Base-by-base conservation (phyloP, 2,113 vertebrate species). In the Mobula birostris region DNA sequence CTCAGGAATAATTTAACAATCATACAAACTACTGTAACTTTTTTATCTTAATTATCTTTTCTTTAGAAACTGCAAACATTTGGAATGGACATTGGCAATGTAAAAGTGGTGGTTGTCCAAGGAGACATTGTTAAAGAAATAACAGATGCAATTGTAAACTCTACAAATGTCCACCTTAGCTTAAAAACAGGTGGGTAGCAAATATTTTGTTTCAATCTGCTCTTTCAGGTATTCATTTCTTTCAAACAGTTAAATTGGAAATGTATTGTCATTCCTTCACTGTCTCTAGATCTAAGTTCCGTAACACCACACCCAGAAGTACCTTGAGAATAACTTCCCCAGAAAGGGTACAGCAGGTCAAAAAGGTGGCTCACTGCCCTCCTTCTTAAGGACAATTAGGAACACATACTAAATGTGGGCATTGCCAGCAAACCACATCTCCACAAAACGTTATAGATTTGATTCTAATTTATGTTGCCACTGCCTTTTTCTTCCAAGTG, bases 121-220 rank as follows among this genome's bases (percentile, higher is more conserved):
- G 96, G 95, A 40, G 95, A 96, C 95, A 95, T 96, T 94, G 96
- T 95, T 19, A 94, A 95, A 93, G 95, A 95, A 92, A 95, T 21
- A 1, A 95, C 95, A 0, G 95, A 96, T 3, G 96, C 95, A 8
- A 95, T 96, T 36, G 96, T 96, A 72, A 96, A 80, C 95, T 95
- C 95, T 95, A 95, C 96, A 19, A 96, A 95, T 77, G 95, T 91
- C 17, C 95, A n/a, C 90, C 96, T 96, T 21, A n/a, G 95, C 94
- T 82, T 95, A 40, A 94, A 5, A n/a, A 94, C 94, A 91, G 96
- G 96, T 96, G 72, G 94, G 94, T 63, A 14, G 9, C 58, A 63
- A 48, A 66, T 63, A 40, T 40, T 68, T 78, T 94, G 24, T 29
- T 82, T n/a, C n/a, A 19, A 29, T 5, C 7, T 94, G 17, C 21